Evolutionary conservation across 2,797 vertebrate species (phyloP).

Genomic region (Enteromius afrohamiltoni): DNA sequence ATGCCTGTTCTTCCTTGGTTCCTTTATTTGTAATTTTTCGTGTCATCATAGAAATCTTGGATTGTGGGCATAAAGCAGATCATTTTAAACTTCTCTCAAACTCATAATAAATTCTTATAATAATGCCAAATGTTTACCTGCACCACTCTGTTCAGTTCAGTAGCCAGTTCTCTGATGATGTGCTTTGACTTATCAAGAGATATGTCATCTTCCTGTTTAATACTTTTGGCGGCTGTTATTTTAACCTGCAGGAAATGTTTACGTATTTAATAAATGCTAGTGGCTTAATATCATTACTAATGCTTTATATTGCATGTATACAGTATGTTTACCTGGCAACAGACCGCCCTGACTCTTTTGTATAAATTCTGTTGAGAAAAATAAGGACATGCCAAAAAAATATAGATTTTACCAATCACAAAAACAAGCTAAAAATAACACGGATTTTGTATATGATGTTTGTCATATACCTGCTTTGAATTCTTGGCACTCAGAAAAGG

Average conservation of each 20-base stretch:
- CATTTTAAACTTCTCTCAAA: neutral
- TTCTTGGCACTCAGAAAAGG: neutral
- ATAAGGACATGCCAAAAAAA: neutral
- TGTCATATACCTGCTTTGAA: neutral
- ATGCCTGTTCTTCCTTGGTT: neutral
- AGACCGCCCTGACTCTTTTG: neutral
- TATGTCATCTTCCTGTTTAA: neutral
- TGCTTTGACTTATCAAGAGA: neutral
- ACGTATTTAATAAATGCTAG: neutral
- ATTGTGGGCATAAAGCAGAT: neutral
- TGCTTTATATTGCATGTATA: neutral
- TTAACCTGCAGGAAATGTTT: neutral
- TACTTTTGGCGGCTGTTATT: neutral
- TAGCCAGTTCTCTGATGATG: neutral
- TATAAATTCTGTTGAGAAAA: neutral
- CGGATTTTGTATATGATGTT: neutral
- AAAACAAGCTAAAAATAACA: neutral
- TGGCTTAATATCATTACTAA: neutral
- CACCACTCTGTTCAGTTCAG: neutral
- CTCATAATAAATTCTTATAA: neutral
- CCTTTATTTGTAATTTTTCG: neutral
- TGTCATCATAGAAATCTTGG: neutral
- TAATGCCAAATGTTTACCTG: conserved; percentile 11
- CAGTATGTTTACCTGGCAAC: conserved; percentile 21
- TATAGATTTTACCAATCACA: neutral